These are phyloP conservation scores for Palloptera scutellata DNA, from an alignment of 2,888 invertebrate species.

Conservation along the genomic window DNA sequence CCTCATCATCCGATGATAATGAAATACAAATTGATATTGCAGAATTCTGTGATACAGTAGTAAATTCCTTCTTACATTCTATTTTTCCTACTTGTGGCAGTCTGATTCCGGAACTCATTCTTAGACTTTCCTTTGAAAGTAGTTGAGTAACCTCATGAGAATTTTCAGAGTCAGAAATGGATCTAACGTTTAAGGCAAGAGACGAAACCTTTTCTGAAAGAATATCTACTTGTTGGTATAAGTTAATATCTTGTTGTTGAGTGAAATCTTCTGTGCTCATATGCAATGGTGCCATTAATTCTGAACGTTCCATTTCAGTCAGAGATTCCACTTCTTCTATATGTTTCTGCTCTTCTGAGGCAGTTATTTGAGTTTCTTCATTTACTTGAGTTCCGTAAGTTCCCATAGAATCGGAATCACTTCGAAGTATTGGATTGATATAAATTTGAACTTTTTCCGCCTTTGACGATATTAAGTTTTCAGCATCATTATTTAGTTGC, in stretches of 20 bases:
- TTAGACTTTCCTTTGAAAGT: constrained; percentile 40
- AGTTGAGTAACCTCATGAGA: constrained; percentile 33
- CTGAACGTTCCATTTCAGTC: constrained; percentile 31
- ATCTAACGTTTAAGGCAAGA: constrained; percentile 31
- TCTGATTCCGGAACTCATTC: constrained; percentile 32
- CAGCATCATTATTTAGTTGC: not conserved
- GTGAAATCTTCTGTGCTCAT: constrained; percentile 16
- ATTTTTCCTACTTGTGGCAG: constrained; percentile 12
- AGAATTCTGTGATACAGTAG: constrained; percentile 5
- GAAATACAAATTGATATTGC: constrained; percentile 11
- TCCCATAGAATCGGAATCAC: constrained; percentile 32
- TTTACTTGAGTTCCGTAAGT: not conserved
- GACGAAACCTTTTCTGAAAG: constrained; percentile 48
- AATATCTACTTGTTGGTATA: constrained; percentile 41
- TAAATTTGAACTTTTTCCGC: constrained; percentile 4
- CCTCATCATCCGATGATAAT: not conserved
- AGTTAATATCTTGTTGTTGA: not conserved
- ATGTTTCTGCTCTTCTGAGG: not conserved
- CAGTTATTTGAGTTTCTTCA: not conserved
- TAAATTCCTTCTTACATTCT: constrained; percentile 9
- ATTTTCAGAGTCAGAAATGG: constrained; percentile 9
- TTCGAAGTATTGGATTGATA: constrained; percentile 44
- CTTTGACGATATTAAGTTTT: not conserved
- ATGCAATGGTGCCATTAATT: constrained; percentile 55
- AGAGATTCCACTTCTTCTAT: not conserved